These are phyloP conservation scores for Botia almorhae DNA, from an alignment of 2,797 vertebrate genomes.

Conservation along the genomic window DNA sequence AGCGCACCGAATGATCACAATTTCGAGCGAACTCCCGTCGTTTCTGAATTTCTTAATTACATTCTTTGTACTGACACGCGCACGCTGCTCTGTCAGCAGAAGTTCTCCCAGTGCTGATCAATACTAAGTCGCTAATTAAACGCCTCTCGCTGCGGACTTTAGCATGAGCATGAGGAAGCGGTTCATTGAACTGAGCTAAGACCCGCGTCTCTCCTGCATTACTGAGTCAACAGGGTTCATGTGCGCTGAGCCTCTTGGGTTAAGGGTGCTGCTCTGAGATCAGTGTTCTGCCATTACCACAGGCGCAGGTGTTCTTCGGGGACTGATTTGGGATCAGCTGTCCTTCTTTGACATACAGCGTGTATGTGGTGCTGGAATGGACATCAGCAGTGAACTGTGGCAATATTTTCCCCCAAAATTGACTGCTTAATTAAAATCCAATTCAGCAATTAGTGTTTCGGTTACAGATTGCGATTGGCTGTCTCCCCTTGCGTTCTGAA, in stretches of 20 bases:
- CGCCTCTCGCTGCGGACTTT: conserved; percentile 25
- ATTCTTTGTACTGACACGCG: conserved; percentile 28
- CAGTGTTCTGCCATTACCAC: conserved; percentile 12
- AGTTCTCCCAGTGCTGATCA: conserved; percentile 58
- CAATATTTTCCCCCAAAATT: neutral
- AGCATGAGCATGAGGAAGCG: conserved; percentile 43
- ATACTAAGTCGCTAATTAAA: conserved; percentile 46
- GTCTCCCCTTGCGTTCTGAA: neutral
- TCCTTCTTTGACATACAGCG: neutral
- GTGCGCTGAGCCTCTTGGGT: conserved; percentile 55
- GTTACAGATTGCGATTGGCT: neutral
- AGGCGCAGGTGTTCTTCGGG: neutral
- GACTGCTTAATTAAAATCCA: neutral
- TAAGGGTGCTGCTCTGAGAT: conserved; percentile 13
- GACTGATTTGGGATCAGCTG: neutral
- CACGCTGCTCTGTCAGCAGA: conserved; percentile 44
- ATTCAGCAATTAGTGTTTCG: neutral
- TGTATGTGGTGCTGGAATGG: neutral
- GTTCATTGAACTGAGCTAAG: conserved; percentile 53
- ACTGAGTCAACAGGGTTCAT: conserved; percentile 72
- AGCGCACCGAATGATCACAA: conserved; percentile 7
- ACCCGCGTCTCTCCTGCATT: conserved; percentile 61
- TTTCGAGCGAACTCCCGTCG: conserved; percentile 16
- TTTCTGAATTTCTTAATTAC: conserved; percentile 48
- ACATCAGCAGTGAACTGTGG: neutral